These are phyloP conservation scores for Plecturocebus donacophilus DNA, from an alignment of 2,113 vertebrate species.

Conservation along the genomic window DNA sequence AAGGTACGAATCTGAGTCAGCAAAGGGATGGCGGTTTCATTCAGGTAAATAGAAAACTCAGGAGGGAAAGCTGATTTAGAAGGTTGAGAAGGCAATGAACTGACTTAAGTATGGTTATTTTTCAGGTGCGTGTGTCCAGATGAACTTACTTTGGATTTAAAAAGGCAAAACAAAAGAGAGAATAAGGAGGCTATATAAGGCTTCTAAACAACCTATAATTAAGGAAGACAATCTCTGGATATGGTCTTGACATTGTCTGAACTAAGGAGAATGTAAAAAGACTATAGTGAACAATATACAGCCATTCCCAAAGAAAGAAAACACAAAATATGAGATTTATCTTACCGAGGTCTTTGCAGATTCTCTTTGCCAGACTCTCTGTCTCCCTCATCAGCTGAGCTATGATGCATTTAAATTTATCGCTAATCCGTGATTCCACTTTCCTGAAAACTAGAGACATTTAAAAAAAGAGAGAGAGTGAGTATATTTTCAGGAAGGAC, in stretches of 20 bases:
- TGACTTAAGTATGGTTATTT: conserved; percentile 20
- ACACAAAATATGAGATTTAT: background rate
- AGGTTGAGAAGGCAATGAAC: background rate
- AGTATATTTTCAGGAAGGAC: background rate
- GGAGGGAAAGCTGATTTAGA: background rate
- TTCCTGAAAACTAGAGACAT: conserved; percentile 80
- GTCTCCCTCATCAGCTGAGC: conserved; percentile 84
- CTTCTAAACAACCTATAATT: background rate
- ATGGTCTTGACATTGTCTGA: background rate
- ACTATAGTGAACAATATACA: background rate
- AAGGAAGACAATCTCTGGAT: background rate
- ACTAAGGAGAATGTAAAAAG: background rate
- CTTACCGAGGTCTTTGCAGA: conserved; percentile 62
- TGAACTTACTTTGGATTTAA: background rate
- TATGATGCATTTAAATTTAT: conserved; percentile 85
- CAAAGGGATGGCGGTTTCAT: background rate
- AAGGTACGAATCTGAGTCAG: background rate
- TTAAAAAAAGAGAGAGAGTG: conserved; percentile 7
- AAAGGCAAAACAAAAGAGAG: background rate
- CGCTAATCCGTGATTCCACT: conserved; percentile 66
- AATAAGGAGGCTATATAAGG: background rate
- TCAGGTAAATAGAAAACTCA: background rate
- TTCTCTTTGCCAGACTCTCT: conserved; percentile 79
- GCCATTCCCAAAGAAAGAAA: background rate
- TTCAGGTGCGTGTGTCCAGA: background rate